These are phyloP conservation scores for Orius insidiosus DNA, from an alignment of 1,140 invertebrate species.

Conservation along the genomic window DNA sequence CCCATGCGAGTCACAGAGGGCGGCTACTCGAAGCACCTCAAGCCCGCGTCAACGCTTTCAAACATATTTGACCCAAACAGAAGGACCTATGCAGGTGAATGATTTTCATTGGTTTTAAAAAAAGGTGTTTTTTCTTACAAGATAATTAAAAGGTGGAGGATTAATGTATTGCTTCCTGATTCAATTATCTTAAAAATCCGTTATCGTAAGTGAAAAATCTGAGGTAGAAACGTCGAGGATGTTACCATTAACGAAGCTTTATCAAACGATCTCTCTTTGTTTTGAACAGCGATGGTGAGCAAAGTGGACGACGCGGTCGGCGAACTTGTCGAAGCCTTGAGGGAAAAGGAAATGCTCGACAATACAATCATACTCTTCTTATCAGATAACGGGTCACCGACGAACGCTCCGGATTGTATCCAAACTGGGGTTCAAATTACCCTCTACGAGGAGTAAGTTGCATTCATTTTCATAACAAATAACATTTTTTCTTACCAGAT, in stretches of 20 bases:
- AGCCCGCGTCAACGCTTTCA: constrained; percentile 41
- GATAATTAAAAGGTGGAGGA: background rate
- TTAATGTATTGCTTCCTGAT: no score
- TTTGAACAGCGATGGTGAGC: constrained; percentile 41
- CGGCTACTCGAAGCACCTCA: constrained; percentile 40
- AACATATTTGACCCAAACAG: constrained; percentile 44
- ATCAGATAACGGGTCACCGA: constrained; percentile 41
- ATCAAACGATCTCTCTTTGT: background rate
- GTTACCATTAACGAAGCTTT: no score
- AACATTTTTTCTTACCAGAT: no score
- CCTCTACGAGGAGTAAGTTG: constrained; percentile 40
- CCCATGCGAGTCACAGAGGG: constrained; percentile 40
- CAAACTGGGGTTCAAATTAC: constrained; percentile 48
- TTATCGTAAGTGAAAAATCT: no score
- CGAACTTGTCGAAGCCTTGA: constrained; percentile 37
- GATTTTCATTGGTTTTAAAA: background rate
- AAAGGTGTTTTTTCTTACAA: constrained; percentile 1
- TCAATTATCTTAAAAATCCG: no score
- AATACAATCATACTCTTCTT: constrained; percentile 42
- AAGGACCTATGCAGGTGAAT: constrained; percentile 44
- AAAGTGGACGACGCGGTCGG: constrained; percentile 55
- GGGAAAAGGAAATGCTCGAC: constrained; percentile 35
- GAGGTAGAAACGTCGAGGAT: no score
- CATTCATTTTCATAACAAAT: no score
- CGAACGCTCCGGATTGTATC: constrained; percentile 28